These are phyloP conservation scores for Hipparchia semele DNA, from an alignment of 2,888 invertebrate species.

Conservation along the genomic window DNA sequence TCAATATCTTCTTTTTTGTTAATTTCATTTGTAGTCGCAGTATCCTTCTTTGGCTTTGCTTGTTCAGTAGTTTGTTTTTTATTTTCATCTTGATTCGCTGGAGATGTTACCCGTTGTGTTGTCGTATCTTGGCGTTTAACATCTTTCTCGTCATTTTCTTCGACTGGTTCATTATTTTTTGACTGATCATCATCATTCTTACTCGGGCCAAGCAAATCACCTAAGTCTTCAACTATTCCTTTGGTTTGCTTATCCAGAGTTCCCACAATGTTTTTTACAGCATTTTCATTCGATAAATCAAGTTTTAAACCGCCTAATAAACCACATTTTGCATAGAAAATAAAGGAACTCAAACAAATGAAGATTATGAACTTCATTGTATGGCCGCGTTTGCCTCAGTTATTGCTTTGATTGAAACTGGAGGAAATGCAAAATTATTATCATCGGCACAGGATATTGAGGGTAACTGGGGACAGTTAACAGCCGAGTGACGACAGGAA, in stretches of 20 bases:
- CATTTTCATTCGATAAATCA: conserved; percentile 21
- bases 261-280: conserved; percentile 15
- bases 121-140: background rate
- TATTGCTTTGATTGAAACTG: conserved; percentile 20
- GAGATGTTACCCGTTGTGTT: background rate
- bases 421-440: conserved; percentile 24
- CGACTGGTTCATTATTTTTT: conserved; percentile 2
- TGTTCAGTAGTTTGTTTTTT: background rate
- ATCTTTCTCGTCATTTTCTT: background rate
- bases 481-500: background rate
- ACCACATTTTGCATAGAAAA: conserved; percentile 25
- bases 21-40: background rate
- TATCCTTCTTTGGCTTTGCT: background rate
- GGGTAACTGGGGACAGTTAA: conserved; percentile 13
- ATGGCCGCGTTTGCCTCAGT: conserved; percentile 13
- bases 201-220: conserved; percentile 18
- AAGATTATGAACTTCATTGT: conserved; percentile 29
- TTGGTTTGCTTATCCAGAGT: conserved; percentile 26
- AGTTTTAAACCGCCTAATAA: conserved; percentile 19
- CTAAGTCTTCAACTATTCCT: conserved; percentile 22
- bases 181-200: conserved; percentile 4
- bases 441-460: conserved; percentile 29
- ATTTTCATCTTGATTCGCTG: background rate
- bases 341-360: conserved; percentile 12
- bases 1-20: background rate